Conservation (phyloP, 2,888 invertebrate genomes). For the Punctoribates punctum region DNA sequence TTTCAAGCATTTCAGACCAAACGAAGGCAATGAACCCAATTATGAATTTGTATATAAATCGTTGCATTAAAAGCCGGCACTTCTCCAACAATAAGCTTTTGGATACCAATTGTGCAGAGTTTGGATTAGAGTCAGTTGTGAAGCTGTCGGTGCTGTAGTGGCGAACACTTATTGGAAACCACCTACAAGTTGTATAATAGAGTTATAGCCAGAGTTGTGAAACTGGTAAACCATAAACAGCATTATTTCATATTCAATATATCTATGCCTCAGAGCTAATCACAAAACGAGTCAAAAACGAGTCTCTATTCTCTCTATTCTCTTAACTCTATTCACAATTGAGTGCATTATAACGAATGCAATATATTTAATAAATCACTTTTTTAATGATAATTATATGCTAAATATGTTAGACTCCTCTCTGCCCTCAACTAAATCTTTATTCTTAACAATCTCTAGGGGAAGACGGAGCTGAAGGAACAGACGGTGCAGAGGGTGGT, state of each 20-base stretch:
- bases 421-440: neutral
- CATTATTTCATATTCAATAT: slow-evolving; percentile 26
- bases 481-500: slow-evolving; percentile 11
- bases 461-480: slow-evolving; percentile 24
- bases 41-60: slow-evolving; percentile 37
- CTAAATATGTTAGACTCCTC: neutral
- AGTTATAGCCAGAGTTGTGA: slow-evolving; percentile 13
- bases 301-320: slow-evolving; percentile 4
- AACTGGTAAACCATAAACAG: slow-evolving; percentile 28
- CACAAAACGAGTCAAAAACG: slow-evolving; percentile 28
- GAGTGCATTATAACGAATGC: neutral
- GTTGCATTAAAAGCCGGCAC: slow-evolving; percentile 27
- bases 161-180: slow-evolving; percentile 9
- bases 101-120: neutral
- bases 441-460: neutral
- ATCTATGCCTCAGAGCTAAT: slow-evolving; percentile 27
- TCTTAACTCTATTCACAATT: neutral
- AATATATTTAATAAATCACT: slow-evolving; percentile 36
- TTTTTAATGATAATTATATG: slow-evolving; percentile 38
- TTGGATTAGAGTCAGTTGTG: neutral
- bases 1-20: slow-evolving; percentile 1
- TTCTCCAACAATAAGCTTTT: slow-evolving; percentile 14
- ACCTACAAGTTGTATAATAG: slow-evolving; percentile 36
- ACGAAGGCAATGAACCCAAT: slow-evolving; percentile 32
- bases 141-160: slow-evolving; percentile 5